Conservation (phyloP, 2,113 vertebrate genomes). For the Atlantisia rogersi region DNA sequence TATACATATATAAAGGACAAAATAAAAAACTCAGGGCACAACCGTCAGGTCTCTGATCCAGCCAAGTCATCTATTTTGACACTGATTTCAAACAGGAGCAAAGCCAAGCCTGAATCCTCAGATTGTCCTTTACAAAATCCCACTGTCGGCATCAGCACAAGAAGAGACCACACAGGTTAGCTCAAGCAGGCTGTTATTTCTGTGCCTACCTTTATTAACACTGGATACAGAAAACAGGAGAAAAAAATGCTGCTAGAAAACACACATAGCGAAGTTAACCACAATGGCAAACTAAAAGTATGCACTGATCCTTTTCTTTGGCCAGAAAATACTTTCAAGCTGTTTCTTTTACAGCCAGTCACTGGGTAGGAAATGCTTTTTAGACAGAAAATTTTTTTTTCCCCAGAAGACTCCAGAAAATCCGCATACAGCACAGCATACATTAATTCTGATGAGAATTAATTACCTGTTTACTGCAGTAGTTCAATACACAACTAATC, state of each 20-base stretch:
- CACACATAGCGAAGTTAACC: conserved; percentile 22
- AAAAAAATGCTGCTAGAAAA: not conserved
- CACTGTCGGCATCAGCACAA: not conserved
- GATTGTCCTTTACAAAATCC: conserved; percentile 6
- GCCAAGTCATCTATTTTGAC: not conserved
- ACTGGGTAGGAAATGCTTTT: conserved; percentile 44
- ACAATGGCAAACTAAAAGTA: not conserved
- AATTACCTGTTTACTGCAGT: conserved; percentile 35
- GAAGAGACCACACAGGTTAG: not conserved
- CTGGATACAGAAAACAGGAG: not conserved
- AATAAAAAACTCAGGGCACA: not conserved
- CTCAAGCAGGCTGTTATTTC: not conserved
- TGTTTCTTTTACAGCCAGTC: conserved; percentile 25
- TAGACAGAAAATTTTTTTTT: conserved; percentile 39
- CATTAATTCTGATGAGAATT: not conserved
- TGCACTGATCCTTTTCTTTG: not conserved
- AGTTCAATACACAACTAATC: conserved; percentile 7
- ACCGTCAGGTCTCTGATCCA: not conserved
- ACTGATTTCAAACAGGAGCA: not conserved
- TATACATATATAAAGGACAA: too few species aligned
- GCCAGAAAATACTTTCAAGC: conserved; percentile 36
- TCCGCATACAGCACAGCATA: not conserved
- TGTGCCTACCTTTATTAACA: conserved; percentile 22
- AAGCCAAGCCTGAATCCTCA: not conserved
- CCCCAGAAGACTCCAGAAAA: conserved; percentile 41